phyloP scores from a whole-genome alignment of 2,113 vertebrate genomes.

The Austrofundulus limnaeus region DNA sequence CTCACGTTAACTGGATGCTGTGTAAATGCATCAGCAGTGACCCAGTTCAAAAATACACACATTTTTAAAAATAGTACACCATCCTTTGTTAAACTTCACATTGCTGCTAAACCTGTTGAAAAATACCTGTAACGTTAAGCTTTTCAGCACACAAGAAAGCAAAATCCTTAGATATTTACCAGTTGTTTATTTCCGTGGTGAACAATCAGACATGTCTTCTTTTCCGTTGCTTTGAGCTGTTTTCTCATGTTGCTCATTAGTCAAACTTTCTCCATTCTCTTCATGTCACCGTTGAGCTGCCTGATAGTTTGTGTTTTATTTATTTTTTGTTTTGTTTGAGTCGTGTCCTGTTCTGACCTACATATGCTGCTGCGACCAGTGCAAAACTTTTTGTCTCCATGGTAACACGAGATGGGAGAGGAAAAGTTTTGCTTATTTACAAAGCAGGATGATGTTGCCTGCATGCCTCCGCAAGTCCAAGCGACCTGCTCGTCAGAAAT shows the following conservation, averaged over 20 bases:
- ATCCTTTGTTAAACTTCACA: conserved; percentile 21
- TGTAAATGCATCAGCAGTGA: conserved; percentile 34
- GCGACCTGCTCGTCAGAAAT: conserved; percentile 22
- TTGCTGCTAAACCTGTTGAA: conserved; percentile 37
- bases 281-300: conserved; percentile 17
- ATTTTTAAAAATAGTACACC: conserved; percentile 15
- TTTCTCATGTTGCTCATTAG: conserved; percentile 34
- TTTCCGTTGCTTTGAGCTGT: neutral
- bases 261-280: conserved; percentile 17
- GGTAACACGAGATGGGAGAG: conserved; percentile 61
- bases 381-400: conserved; percentile 76
- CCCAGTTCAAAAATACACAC: conserved; percentile 30
- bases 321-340: conserved; percentile 21
- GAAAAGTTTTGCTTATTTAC: conserved; percentile 39
- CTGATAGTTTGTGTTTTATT: conserved; percentile 49
- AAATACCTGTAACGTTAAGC: conserved; percentile 3
- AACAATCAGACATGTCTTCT: conserved; percentile 20
- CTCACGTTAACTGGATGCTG: conserved; percentile 25
- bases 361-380: conserved; percentile 63
- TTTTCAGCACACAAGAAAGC: neutral
- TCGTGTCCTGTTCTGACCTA: conserved; percentile 66
- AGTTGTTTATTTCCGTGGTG: conserved; percentile 23
- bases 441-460: conserved; percentile 38
- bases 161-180: conserved; percentile 14
- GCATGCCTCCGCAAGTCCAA: conserved; percentile 33